Base-by-base conservation (phyloP, 2,888 invertebrate genomes). In the Mellilla xanthometata region DNA sequence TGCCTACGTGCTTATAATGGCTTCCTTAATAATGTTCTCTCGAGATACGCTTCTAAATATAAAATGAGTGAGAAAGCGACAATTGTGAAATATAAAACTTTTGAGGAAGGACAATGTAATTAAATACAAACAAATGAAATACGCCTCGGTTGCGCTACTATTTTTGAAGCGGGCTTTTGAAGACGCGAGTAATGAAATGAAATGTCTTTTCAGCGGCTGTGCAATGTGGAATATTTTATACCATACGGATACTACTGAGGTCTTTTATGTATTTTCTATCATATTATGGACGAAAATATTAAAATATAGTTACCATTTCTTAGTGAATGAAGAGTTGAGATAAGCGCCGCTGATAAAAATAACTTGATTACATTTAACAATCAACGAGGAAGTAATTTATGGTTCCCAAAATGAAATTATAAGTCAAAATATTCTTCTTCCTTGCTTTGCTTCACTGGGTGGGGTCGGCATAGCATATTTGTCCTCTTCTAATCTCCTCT, bases 1-100 rank as follows among this genome's bases (percentile, higher is more conserved):
- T 62, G 60, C 56, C 61, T 58, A 59, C 63, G 56, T 60, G 54
- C 60, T 65, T 68, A 65, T 68, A 72, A 68, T 62, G 49, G 53
- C 33, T 38, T 48, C 49, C 52, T 45, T 54, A 63, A 68, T 67
- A 65, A 65, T 62, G 63, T 61, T 65, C 65, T 47, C 51, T 49
- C 52, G 54, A 52, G 56, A 39, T 56, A 64, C 62, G 56, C 53
- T 58, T 55, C 56, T 58, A 58, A 28, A 44, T 41, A 49, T 38
- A 54, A 49, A 43, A 45, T 44, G 43, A 48, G 41, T 13, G 32
- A 34, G 12, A 38, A 38, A 28, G 24, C 28, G 12, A 36, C 40
- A 27, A 26, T 28, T 33, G 22, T 33, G 13, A 36, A 29, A 12
- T 23, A 39, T 39, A 45, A 26, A 27, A 23, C 12, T 43, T 44